Conservation (phyloP, 2,888 invertebrate genomes). For the Plagodis dolabraria region DNA sequence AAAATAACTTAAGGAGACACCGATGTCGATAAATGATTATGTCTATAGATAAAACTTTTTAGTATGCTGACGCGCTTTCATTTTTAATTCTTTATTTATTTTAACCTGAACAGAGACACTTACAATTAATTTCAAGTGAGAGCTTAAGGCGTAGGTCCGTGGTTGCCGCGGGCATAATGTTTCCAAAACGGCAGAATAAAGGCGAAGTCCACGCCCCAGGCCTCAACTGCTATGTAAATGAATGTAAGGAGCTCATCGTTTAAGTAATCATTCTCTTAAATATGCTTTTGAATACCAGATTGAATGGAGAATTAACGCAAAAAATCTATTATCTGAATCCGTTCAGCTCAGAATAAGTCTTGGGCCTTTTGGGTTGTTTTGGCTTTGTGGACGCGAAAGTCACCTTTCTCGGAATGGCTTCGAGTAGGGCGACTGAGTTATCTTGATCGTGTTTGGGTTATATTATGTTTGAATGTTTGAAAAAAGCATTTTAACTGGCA, state of each 20-base stretch:
- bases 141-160: constrained; percentile 2
- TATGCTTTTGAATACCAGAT: constrained; percentile 53
- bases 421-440: constrained; percentile 20
- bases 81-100: constrained; percentile 33
- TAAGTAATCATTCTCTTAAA: constrained; percentile 49
- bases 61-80: constrained; percentile 25
- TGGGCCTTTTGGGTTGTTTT: constrained; percentile 11
- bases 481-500: constrained; percentile 19
- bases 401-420: constrained; percentile 27
- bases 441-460: constrained; percentile 19
- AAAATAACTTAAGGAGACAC: too few species aligned
- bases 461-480: constrained; percentile 11
- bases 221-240: constrained; percentile 66
- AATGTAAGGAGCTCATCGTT: constrained; percentile 48
- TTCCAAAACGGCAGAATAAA: constrained; percentile 20
- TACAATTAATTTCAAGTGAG: constrained; percentile 51
- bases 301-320: constrained; percentile 34
- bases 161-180: constrained; percentile 20
- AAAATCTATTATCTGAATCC: constrained; percentile 26
- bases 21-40: too few species aligned
- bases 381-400: constrained; percentile 35
- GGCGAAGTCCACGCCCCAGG: constrained; percentile 52
- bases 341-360: constrained; percentile 8
- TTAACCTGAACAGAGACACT: constrained; percentile 39
- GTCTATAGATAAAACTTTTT: too few species aligned